These are phyloP conservation scores for Zosterops japonicus DNA, from an alignment of 2,113 vertebrate genomes.

Conservation along the genomic window DNA sequence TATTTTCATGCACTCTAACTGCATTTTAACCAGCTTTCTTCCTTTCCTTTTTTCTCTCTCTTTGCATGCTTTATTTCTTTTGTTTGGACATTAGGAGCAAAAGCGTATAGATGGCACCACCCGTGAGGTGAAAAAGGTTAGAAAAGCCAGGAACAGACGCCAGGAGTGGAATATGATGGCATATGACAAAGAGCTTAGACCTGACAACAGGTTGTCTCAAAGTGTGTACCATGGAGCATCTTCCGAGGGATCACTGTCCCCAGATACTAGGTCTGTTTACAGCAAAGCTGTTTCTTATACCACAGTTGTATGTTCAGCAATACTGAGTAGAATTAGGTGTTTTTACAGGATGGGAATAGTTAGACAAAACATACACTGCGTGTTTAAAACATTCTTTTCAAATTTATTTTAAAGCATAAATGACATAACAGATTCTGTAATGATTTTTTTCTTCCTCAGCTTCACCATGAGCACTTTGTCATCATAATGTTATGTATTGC, in stretches of 20 bases:
- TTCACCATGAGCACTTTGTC: neutral
- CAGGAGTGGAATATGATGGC: conserved; percentile 99
- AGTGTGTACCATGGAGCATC: conserved; percentile 89
- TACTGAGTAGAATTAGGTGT: neutral
- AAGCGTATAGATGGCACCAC: conserved; percentile 93
- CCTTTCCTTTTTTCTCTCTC: conserved; percentile 70
- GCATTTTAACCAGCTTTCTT: conserved; percentile 76
- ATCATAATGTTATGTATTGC: neutral
- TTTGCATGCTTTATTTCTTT: conserved; percentile 73
- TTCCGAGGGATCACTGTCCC: conserved; percentile 95
- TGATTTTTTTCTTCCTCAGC: neutral
- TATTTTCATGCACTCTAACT: conserved; percentile 56
- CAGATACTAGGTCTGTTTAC: conserved; percentile 90
- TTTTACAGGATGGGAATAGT: neutral
- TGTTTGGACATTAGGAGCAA: conserved; percentile 87
- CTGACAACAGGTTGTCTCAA: conserved; percentile 93
- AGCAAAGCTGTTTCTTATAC: conserved; percentile 34
- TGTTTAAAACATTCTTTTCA: neutral
- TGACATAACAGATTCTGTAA: neutral
- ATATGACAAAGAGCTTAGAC: conserved; percentile 98
- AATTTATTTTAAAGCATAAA: neutral
- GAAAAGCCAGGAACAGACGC: conserved; percentile 97
- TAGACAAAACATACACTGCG: neutral
- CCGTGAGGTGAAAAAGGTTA: conserved; percentile 98
- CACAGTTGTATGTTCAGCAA: neutral